Evolutionary conservation across 2,113 vertebrate genomes (phyloP), one percentile per base, ranked within the genome.

Genomic region (Atrichornis clamosus): DNA sequence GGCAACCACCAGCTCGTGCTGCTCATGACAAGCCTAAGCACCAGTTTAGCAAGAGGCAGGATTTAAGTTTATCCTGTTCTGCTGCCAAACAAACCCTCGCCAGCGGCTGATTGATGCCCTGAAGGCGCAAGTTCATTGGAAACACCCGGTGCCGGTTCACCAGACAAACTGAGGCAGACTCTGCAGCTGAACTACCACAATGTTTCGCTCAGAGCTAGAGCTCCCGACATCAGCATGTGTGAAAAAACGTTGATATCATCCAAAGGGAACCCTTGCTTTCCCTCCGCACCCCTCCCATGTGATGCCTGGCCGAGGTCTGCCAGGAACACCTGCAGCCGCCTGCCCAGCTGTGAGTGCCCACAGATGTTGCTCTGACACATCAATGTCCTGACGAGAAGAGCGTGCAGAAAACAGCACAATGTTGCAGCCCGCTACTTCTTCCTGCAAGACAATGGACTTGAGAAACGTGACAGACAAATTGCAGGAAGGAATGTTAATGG

Each of bases 321-420:
- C 41, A 19, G 46, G 22, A 50, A 9, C 80, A 78, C 59, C 42
- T 30, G 85, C 65, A 52, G 7, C n/a, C 49, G 77, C 47, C 79
- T 59, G 27, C 47, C 69, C 86, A 70, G 50, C 55, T 41, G 32
- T 4, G 74, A 9, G 30, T 30, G 65, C 62, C 70, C 58, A 10
- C 46, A 23, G 12, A 21, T 17, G 70, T 4, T 46, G 35, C 63
- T 58, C 32, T 11, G 47, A 28, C 80, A 81, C 73, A 55, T 10
- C 68, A 42, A 4, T 0, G 16, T 7, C 35, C 32, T 17, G 62
- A 59, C 53, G 28, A 50, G 37, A 76, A 44, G 19, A 41, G 37
- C 3, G 2, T 1, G 46, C 55, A 73, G 47, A 53, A 35, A 85
- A 42, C 39, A 60, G 23, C 4, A 1, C 2, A 0, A 16, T 9